Evolutionary conservation across 2,888 invertebrate species (phyloP).

Genomic region (Sphecodes monilicornis): DNA sequence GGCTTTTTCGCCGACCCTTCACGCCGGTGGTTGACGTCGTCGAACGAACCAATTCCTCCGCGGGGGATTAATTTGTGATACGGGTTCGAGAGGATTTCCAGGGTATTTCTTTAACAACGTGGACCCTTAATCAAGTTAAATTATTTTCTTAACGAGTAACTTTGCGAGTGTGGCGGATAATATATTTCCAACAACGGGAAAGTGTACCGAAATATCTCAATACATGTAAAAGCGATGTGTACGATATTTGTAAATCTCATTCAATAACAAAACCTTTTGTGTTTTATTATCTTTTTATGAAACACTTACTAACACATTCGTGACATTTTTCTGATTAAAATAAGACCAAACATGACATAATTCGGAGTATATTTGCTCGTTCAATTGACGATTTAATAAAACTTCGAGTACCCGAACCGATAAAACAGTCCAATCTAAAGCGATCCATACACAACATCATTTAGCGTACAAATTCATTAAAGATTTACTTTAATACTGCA

Average conservation of each 20-base stretch:
- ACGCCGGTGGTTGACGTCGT: slow-evolving; percentile 4
- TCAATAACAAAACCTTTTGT: background rate
- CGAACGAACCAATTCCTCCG: slow-evolving; percentile 16
- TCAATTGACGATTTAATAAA: background rate
- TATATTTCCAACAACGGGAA: no score
- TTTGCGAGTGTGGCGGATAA: background rate
- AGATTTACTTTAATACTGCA: background rate
- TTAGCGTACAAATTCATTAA: background rate
- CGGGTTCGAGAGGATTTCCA: slow-evolving; percentile 14
- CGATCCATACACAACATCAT: background rate
- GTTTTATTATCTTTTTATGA: background rate
- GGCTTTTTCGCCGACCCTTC: background rate
- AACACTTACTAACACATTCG: background rate
- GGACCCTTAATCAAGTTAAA: background rate
- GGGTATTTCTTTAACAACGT: slow-evolving; percentile 16
- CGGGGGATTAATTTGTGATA: slow-evolving; percentile 5
- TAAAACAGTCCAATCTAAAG: background rate
- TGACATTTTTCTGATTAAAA: background rate
- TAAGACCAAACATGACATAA: background rate
- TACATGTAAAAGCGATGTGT: background rate
- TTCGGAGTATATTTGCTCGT: background rate
- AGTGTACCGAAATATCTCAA: background rate
- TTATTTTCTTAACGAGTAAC: slow-evolving; percentile 5
- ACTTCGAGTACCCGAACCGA: background rate
- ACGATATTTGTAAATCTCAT: background rate